Base-by-base conservation (phyloP, 2,113 vertebrate genomes). In the Donacobius atricapilla region DNA sequence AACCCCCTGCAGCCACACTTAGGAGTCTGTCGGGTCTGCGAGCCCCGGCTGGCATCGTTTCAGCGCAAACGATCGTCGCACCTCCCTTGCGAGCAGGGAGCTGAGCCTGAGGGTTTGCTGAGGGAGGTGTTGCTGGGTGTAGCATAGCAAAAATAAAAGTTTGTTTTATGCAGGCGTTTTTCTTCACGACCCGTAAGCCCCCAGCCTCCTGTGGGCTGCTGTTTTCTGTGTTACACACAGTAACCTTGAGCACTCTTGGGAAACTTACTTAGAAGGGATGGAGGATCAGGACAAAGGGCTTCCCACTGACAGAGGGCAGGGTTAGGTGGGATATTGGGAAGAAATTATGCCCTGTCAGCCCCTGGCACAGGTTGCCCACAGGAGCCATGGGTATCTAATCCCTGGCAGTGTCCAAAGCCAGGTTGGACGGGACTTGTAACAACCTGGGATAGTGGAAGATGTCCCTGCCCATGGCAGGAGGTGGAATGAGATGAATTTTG, bases 181-280 rank as follows among this genome's bases (percentile, higher is more conserved):
- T 39, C 15, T 15, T 48, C 40, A 1, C 10, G 30, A 25, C 31
- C 39, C 1, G 0, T 20, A 33, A 57, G 27, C 27, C 31, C 21
- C 23, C 28, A 13, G 54, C 30, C 47, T n/a, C 6, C 22, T 48
- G 31, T 6, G 8, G 50, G 50, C 31, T 45, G 73, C 14, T n/a
- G 45, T 17, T 39, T 3, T 57, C 17, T 30, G 14, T 15, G 1
- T 35, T 14, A 12, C 5, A 7, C 0, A 0, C 7, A 5, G 17
- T 27, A n/a, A 14, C n/a, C 8, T 10, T 22, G 30, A 57, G 31
- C 28, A 8, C 33, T 58, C 37, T n/a, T 6, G 51, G 39, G 15
- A 58, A 37, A 16, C 22, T 27, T 37, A 15, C 27, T 27, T 39
- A 4, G 1, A 57, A n/a, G 37, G 22, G 12, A 8, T 3, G 2